Conservation (phyloP, 2,113 vertebrate genomes). For the Hemicordylus capensis region DNA sequence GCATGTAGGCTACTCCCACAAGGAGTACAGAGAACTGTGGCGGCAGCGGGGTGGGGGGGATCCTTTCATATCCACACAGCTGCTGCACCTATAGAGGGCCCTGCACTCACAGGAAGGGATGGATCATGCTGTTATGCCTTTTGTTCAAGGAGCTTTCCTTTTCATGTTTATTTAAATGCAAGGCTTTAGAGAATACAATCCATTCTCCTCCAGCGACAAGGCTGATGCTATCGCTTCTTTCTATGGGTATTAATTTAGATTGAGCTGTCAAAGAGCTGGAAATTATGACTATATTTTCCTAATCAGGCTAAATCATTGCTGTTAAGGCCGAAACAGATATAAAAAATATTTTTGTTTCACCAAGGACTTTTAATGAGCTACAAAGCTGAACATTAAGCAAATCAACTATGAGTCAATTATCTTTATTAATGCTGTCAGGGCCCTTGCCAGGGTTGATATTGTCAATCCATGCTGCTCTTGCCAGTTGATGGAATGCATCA, state of each 20-base stretch:
- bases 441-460: slow-evolving; percentile 2
- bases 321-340: slow-evolving; percentile 17
- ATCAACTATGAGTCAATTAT: slow-evolving; percentile 30
- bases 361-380: slow-evolving; percentile 19
- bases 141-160: background rate
- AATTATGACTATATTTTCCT: background rate
- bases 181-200: background rate
- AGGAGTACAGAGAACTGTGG: background rate
- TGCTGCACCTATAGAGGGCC: background rate
- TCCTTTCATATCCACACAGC: background rate
- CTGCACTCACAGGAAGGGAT: background rate
- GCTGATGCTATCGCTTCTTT: slow-evolving; percentile 23
- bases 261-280: slow-evolving; percentile 19
- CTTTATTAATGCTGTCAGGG: slow-evolving; percentile 33
- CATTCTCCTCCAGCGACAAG: background rate
- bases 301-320: slow-evolving; percentile 40
- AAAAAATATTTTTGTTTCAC: slow-evolving; percentile 45
- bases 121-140: background rate
- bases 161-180: slow-evolving; percentile 20
- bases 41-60: too few species aligned
- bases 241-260: slow-evolving; percentile 30
- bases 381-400: slow-evolving; percentile 13
- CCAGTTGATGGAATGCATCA: background rate
- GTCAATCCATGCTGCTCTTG: background rate
- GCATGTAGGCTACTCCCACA: background rate